Evolutionary conservation across 1,140 invertebrate species (phyloP), one percentile per base, ranked within the genome.

Genomic region (Lepidurus packardi): DNA sequence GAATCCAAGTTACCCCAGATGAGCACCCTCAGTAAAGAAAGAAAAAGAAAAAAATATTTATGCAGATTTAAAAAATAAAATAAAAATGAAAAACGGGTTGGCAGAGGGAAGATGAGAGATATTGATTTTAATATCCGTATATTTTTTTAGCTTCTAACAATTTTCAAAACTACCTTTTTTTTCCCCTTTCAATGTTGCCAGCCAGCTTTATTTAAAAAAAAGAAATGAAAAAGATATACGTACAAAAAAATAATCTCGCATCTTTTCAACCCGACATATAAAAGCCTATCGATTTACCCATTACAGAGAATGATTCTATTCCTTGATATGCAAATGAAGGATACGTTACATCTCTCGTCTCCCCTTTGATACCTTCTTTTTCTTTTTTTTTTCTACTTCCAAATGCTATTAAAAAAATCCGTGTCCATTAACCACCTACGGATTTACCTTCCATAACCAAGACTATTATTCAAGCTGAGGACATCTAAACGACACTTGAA

Each of bases 81-180:
- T n/a, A 65, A 65, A 65, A 65, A 65, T 11, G 53, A 16, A 65
- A 65, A 65, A 65, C 53, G 53, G 53, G 34, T 21, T 65, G 53
- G 53, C 13, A 16, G 21, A 65, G 21, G 53, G 16, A 65, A 13
- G 53, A 65, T 65, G 53, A 16, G 21, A 65, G 53, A 65, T 65
- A 65, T 65, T 65, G 53, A 65, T 65, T 65, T 65, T 65, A 65
- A 65, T 65, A 65, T 65, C 13, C 53, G 53, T 65, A 65, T n/a
- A 10, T 47, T 65, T 65, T 47, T 65, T 65, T 65, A 10, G 13
- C 16, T 21, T 16, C 53, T 65, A 65, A 65, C 34, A 65, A 65
- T 65, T 65, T 21, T 21, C 53, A 65, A 13, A 21, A 0, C 53
- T 65, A 13, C n/a, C n/a, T n/a, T 65, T 65, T 65, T 16, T 16